These are phyloP conservation scores for Tetragonisca angustula DNA, from an alignment of 2,888 invertebrate genomes.

Conservation along the genomic window DNA sequence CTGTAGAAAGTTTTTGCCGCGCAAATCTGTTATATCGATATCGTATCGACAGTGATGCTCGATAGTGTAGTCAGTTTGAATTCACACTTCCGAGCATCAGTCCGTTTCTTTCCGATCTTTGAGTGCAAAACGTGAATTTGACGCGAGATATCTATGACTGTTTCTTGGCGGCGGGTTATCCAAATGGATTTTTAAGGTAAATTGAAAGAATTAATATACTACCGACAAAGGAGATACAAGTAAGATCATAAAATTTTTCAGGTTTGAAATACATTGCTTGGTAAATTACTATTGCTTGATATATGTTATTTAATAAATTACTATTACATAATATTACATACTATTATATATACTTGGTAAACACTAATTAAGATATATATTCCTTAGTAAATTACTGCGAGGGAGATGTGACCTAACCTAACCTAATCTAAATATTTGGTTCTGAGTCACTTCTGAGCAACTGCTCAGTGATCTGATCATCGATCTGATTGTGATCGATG, in stretches of 20 bases:
- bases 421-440: no score
- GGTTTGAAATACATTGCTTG: background rate
- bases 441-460: no score
- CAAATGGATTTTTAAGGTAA: background rate
- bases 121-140: background rate
- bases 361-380: background rate
- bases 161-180: background rate
- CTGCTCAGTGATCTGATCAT: no score
- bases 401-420: background rate
- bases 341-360: no score
- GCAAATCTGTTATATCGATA: background rate
- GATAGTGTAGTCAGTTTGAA: background rate
- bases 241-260: background rate
- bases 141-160: background rate
- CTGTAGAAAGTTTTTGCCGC: constrained; percentile 12
- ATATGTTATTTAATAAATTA: no score
- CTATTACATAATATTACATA: no score
- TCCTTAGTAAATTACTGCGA: background rate
- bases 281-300: no score
- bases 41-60: background rate
- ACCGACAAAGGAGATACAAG: background rate
- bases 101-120: background rate
- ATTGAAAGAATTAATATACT: background rate
- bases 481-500: no score
- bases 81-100: background rate